Base-by-base conservation (phyloP, 1,140 invertebrate species). In the Solenopsis fugax region DNA sequence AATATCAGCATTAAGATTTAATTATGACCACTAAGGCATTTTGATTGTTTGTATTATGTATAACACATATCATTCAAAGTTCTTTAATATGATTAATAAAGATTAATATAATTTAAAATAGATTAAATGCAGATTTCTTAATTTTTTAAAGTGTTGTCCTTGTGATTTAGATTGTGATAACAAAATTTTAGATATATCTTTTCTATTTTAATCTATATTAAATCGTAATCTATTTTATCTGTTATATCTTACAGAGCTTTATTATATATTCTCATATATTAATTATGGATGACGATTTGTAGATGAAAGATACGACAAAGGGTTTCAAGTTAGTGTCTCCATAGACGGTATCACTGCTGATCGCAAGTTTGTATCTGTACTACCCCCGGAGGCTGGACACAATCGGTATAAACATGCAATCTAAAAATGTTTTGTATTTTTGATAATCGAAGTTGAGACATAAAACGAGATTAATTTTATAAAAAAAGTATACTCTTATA, bases 281-380 rank as follows among this genome's bases (percentile, higher is more conserved):
- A 78, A 77, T 72, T 72, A 24, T n/a, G 56, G 52, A 45, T 78
- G 48, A 82, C 88, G 90, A 90, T 91, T 93, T 97, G 78, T 93
- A 98, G 97, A 98, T 93, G 98, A 98, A 94, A 97, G 96, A 87
- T 98, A 98, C 92, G 98, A 98, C 92, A 98, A 98, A 94, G 97
- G 97, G 91, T 99, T 99, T 94, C 96, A 97, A 94, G 96, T 98
- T 45, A 97, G 97, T 92, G 97, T 98, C 86, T 96, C 96, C 16
- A 97, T 98, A 90, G 97, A 98, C 90, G 98, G 98, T 29, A 95
- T 98, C 45, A 96, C 97, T 9, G 96, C 96, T 80, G 96, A 98
- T 89, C 97, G 97, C 85, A 97, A 97, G 80, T 96, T 97, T 0
- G 95, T 97, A 48, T 96, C 96, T 64, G 94, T 98, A 58, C 93